Conservation (phyloP, 2,113 vertebrate genomes). For the Mobula hypostoma region DNA sequence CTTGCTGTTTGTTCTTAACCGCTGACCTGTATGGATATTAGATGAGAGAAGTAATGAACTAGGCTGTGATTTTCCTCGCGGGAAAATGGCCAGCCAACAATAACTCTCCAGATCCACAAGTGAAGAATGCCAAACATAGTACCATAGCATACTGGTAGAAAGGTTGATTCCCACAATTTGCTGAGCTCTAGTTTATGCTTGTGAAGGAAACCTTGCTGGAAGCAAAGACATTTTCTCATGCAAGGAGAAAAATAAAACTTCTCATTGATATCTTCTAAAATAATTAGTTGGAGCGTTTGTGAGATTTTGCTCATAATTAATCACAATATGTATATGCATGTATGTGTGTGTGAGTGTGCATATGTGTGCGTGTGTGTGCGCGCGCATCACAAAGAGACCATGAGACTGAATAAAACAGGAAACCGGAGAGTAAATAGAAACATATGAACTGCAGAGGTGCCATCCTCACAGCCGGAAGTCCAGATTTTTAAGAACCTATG, state of each 20-base stretch:
- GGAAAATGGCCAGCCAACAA: constrained; percentile 10
- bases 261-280: not conserved
- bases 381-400: not conserved
- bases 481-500: not conserved
- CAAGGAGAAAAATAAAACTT: not conserved
- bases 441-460: not conserved
- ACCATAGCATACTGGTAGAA: not conserved
- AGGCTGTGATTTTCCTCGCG: not conserved
- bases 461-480: not conserved
- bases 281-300: not conserved
- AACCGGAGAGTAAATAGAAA: not conserved
- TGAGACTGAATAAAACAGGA: not conserved
- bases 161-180: constrained; percentile 19
- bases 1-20: not conserved
- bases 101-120: constrained; percentile 9
- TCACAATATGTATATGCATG: not conserved
- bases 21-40: not conserved
- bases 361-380: too few species aligned
- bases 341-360: too few species aligned
- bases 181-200: not conserved
- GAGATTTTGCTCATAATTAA: not conserved
- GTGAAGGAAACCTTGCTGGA: not conserved
- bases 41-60: not conserved
- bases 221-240: not conserved
- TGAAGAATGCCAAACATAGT: not conserved